Evolutionary conservation across 2,888 invertebrate species (phyloP), one percentile per base, ranked within the genome.

Genomic region (Dione juno): DNA sequence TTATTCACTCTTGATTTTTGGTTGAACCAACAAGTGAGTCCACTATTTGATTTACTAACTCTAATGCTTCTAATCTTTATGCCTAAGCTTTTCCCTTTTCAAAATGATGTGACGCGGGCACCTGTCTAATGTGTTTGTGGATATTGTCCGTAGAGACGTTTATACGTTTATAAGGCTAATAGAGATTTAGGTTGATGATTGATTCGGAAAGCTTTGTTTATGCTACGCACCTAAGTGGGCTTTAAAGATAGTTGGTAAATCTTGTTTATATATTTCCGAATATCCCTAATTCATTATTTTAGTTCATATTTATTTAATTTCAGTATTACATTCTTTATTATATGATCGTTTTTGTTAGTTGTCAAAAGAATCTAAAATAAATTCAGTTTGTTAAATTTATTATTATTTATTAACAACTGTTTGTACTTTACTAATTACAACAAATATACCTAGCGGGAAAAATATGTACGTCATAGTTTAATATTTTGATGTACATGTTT

Each of bases 31-130:
- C 90, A 91, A 90, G 89, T 90, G 87, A 87, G n/a, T 45, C 80
- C 80, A 79, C 83, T 83, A 81, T 82, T 85, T 89, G 91, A 91
- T 91, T 89, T 88, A 90, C 84, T 87, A 88, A 87, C 90, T 87
- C 83, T 88, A 88, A 89, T 89, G 88, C 85, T 82, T 85, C 82
- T 84, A 83, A 82, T 82, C 84, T 84, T 86, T 86, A 88, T 88
- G 85, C 84, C 79, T 82, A 79, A 82, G 84, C 80, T 83, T 84
- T 86, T 87, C 90, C 92, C 89, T 89, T 86, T 88, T 90, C 89
- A 88, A 87, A 88, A 85, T 81, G 84, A 79, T 80, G 88, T 87
- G 87, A 88, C 88, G 85, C 83, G 84, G 85, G 87, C 79, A 77
- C 79, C 80, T 80, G 79, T 79, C 82, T 77, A 78, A 76, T 77